These are phyloP conservation scores for Pseudochirops cupreus DNA, from an alignment of 2,797 vertebrate genomes.

Conservation along the genomic window DNA sequence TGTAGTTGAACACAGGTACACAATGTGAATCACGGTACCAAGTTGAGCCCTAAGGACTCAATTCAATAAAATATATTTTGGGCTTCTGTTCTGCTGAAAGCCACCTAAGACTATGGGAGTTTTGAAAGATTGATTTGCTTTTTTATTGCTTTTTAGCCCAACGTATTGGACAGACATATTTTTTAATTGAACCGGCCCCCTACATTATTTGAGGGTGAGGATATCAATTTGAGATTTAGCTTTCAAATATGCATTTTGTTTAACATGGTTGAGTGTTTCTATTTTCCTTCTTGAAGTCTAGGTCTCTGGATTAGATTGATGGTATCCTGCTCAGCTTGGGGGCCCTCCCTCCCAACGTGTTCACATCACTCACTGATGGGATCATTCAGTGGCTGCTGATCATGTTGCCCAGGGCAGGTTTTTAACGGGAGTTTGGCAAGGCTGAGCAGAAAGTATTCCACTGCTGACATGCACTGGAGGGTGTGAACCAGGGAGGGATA, in stretches of 20 bases:
- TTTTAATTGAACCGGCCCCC: slow-evolving; percentile 73
- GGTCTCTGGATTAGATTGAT: slow-evolving; percentile 78
- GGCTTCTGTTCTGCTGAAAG: slow-evolving; percentile 77
- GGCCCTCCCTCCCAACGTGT: neutral
- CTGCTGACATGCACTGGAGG: slow-evolving; percentile 56
- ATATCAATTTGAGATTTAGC: slow-evolving; percentile 75
- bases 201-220: slow-evolving; percentile 68
- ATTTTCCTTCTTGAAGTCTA: slow-evolving; percentile 72
- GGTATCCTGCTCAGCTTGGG: slow-evolving; percentile 60
- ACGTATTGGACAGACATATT: slow-evolving; percentile 65
- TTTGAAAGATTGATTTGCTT: slow-evolving; percentile 77
- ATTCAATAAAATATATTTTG: slow-evolving; percentile 78
- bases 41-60: slow-evolving; percentile 63
- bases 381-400: slow-evolving; percentile 76
- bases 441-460: slow-evolving; percentile 72
- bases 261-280: slow-evolving; percentile 75
- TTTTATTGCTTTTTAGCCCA: slow-evolving; percentile 78
- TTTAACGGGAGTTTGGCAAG: slow-evolving; percentile 67
- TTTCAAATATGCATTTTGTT: slow-evolving; percentile 67
- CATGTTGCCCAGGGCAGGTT: slow-evolving; percentile 73
- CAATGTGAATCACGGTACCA: neutral
- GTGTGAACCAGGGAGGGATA: slow-evolving; percentile 65
- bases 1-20: slow-evolving; percentile 56
- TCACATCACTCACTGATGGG: slow-evolving; percentile 50
- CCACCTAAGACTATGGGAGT: slow-evolving; percentile 73